phyloP scores from a whole-genome alignment of 2,888 invertebrate species.

The Lacanobia wlatinum region DNA sequence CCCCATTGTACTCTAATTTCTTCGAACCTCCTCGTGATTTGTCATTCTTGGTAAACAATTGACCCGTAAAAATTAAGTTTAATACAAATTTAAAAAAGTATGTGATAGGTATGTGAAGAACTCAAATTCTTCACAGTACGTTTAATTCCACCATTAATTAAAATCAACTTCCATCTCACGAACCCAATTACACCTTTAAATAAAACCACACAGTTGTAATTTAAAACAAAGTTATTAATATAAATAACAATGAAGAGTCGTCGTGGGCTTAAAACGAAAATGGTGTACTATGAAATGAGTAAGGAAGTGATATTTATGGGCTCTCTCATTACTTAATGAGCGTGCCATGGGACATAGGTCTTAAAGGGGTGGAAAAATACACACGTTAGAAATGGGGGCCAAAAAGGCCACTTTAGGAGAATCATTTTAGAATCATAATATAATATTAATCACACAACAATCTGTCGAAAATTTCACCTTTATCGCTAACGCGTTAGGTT shows the following conservation, averaged over 20 bases:
- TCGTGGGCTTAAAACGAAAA: slow-evolving; percentile 88
- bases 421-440: too few species aligned
- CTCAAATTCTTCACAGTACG: too few species aligned
- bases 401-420: too few species aligned
- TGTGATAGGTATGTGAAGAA: too few species aligned
- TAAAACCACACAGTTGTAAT: slow-evolving; percentile 16
- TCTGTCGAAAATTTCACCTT: too few species aligned
- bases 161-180: slow-evolving; percentile 8
- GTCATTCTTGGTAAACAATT: too few species aligned
- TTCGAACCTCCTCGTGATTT: too few species aligned
- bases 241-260: slow-evolving; percentile 86
- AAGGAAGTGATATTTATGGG: slow-evolving; percentile 89
- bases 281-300: slow-evolving; percentile 84
- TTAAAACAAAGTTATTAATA: slow-evolving; percentile 70
- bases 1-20: too few species aligned
- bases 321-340: slow-evolving; percentile 80
- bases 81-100: too few species aligned
- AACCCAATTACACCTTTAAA: slow-evolving; percentile 27
- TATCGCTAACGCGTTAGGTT: too few species aligned
- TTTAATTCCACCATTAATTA: neutral
- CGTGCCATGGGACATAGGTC: slow-evolving; percentile 51
- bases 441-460: too few species aligned
- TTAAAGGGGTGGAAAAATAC: slow-evolving; percentile 56
- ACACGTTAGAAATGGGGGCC: slow-evolving; percentile 11
- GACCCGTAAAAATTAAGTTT: too few species aligned